A percentile compares a stretch with the other conserved stretches of the same genome.
Conservation (phyloP, 2,797 vertebrate genomes). For the Anomalospiza imberbis region DNA sequence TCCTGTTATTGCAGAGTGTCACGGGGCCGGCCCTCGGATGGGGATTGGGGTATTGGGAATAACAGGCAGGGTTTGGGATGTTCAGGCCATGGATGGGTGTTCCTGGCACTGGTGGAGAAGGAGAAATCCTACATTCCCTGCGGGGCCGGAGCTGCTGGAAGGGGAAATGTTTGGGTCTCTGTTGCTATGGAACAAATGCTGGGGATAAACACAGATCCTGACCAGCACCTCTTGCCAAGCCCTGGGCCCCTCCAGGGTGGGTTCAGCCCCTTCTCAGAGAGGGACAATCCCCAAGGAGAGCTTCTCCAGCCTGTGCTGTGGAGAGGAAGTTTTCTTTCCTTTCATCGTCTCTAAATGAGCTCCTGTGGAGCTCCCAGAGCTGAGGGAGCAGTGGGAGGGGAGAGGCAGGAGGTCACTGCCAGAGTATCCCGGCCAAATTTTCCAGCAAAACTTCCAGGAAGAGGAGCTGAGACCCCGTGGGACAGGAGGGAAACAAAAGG, state of each 20-base stretch:
- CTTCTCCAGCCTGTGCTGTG: not conserved
- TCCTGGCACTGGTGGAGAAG: not conserved
- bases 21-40: not conserved
- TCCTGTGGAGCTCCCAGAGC: not conserved
- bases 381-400: not conserved
- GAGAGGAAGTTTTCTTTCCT: not conserved
- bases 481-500: not conserved
- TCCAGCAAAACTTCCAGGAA: not conserved
- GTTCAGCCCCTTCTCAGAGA: not conserved
- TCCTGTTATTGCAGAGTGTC: not conserved
- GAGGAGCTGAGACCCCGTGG: not conserved
- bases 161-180: not conserved
- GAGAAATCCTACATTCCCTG: slow-evolving; percentile 12
- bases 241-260: not conserved
- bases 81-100: not conserved
- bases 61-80: not conserved
- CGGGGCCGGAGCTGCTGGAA: slow-evolving; percentile 1
- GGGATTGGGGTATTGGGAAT: not conserved
- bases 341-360: not conserved
- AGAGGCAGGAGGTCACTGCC: not conserved
- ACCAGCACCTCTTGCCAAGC: not conserved
- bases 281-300: not conserved
- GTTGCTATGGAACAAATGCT: not conserved
- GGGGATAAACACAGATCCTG: not conserved
- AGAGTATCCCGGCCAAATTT: not conserved